phyloP scores from a whole-genome alignment of 2,888 invertebrate species.

The Melanophora roralis region DNA sequence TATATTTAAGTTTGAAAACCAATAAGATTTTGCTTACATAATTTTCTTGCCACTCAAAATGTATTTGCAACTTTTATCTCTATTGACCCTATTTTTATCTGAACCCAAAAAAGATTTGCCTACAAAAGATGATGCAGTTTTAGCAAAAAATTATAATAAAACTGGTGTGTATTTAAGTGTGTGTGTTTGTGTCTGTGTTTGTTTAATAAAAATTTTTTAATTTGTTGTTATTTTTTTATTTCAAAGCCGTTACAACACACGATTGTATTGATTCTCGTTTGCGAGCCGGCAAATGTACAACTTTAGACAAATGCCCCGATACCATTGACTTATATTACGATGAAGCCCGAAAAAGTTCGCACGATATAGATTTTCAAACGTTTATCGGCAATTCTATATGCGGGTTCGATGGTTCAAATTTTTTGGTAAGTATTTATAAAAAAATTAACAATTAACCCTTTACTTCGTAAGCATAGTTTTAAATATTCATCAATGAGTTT shows the following conservation, averaged over 20 bases:
- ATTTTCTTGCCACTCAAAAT: conserved; percentile 48
- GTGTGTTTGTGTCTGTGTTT: too few relatives aligned
- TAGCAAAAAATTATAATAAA: background rate
- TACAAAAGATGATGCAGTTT: background rate
- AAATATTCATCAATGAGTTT: too few relatives aligned
- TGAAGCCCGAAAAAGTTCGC: conserved; percentile 65
- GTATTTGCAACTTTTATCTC: conserved; percentile 37
- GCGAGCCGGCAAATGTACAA: conserved; percentile 79
- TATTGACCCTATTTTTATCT: conserved; percentile 34
- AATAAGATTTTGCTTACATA: background rate
- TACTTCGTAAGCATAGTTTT: too few relatives aligned
- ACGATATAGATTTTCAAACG: conserved; percentile 74
- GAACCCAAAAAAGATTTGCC: conserved; percentile 7
- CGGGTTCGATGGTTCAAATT: conserved; percentile 81
- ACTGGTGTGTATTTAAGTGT: background rate
- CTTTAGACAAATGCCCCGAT: conserved; percentile 78
- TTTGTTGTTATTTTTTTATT: too few relatives aligned
- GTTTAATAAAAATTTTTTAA: too few relatives aligned
- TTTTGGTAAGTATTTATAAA: conserved; percentile 79
- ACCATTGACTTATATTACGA: conserved; percentile 76
- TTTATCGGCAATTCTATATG: conserved; percentile 83
- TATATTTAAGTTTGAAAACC: background rate
- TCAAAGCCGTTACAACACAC: conserved; percentile 67
- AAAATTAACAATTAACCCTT: too few relatives aligned
- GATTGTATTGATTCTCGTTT: conserved; percentile 79